Evolutionary conservation across 1,140 invertebrate species (phyloP).

Genomic region (Antheraea mylitta): DNA sequence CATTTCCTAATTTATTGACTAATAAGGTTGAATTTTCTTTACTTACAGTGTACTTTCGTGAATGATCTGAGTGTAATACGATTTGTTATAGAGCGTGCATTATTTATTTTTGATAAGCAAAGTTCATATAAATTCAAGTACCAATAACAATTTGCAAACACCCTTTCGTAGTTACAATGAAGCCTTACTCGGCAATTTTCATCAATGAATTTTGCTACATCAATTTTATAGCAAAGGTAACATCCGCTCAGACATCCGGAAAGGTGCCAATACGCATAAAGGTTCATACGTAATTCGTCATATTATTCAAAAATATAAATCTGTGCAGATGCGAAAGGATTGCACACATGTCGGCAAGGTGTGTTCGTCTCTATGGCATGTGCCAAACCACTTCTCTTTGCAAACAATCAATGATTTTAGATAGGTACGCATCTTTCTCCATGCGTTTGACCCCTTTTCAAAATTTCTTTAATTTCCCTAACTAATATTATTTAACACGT

Average conservation of each 20-base stretch:
- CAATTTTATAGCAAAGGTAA: conserved; percentile 42
- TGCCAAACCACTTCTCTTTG: conserved; percentile 50
- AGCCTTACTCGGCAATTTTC: conserved; percentile 37
- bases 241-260: conserved; percentile 72
- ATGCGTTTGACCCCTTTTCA: conserved; percentile 11
- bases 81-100: too few relatives aligned
- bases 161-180: background rate
- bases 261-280: conserved; percentile 70
- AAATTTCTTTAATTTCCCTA: conserved; percentile 15
- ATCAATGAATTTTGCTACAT: conserved; percentile 41
- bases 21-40: too few relatives aligned
- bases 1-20: too few relatives aligned
- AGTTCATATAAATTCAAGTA: background rate
- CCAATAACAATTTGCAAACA: background rate
- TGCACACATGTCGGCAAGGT: conserved; percentile 74
- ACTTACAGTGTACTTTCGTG: too few relatives aligned
- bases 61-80: too few relatives aligned
- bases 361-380: conserved; percentile 54
- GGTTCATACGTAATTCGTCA: conserved; percentile 69
- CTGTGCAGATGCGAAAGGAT: conserved; percentile 77
- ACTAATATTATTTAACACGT: background rate
- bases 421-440: conserved; percentile 36
- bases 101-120: background rate
- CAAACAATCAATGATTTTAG: conserved; percentile 38
- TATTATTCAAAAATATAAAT: conserved; percentile 78